Evolutionary conservation across 1,140 invertebrate genomes (phyloP), one percentile per base, ranked within the genome.

Genomic region (Drosophila parabipectinata): DNA sequence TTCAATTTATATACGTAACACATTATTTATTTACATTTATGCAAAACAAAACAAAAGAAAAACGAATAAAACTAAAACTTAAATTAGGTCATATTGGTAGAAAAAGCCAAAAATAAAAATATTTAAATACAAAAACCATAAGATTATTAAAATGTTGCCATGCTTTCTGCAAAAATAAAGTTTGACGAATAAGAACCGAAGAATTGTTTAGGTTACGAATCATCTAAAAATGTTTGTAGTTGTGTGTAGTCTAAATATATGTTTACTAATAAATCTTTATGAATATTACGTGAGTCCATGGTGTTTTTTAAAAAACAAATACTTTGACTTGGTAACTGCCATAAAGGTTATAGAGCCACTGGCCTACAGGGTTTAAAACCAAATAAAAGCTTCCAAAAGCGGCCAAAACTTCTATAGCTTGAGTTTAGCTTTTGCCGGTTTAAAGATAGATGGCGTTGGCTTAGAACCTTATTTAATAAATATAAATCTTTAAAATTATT

Each of bases 191-290:
- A 47, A 47, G 18, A 47, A 21, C 44, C 44, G 44, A 12, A 71
- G 9, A 54, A 55, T 73, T 73, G 28, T 62, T 50, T 54, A 62
- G 58, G 58, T 61, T 72, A 72, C 57, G 44, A 74, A 74, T 57
- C 53, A 73, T 54, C 57, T 18, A 73, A 59, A 73, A 59, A 71
- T 67, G 73, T 84, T 85, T 73, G 58, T 84, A 84, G 80, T 73
- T 77, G 59, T 77, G 62, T 67, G 77, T 80, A 85, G 80, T 60
- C 55, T 84, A 77, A 73, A 77, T 68, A 67, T 68, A 76, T 77
- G 59, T 79, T 76, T 77, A 80, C 80, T 64, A 84, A 84, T 84
- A 85, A 84, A 84, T 62, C 58, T 77, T 84, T 84, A 68, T 51
- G 72, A 79, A 84, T 79, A 79, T 85, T 76, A 52, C 67, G 61